A percentile compares a stretch with the other conserved stretches of the same genome.
Conservation (phyloP, 1,140 invertebrate species). For the Macrotrachela quadricornifera region DNA sequence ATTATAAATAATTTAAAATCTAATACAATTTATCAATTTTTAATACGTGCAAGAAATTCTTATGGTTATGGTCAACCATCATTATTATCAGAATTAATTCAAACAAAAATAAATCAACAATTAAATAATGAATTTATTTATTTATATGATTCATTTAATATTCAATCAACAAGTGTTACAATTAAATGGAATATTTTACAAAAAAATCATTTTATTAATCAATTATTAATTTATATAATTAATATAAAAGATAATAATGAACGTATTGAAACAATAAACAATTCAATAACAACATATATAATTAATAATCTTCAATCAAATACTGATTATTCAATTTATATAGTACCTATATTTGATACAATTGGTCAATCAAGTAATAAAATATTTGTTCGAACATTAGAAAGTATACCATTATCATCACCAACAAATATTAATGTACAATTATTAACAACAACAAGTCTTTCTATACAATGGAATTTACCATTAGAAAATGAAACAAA, state of each 20-base stretch:
- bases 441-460: background rate
- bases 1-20: background rate
- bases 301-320: too few relatives aligned
- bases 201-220: too few relatives aligned
- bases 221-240: too few relatives aligned
- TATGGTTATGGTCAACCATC: background rate
- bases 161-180: too few relatives aligned
- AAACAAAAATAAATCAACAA: background rate
- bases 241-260: too few relatives aligned
- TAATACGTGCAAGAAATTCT: background rate
- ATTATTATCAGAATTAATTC: background rate
- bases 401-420: background rate
- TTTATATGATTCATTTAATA: too few relatives aligned
- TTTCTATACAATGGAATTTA: conserved; percentile 2
- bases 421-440: background rate
- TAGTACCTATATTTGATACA: too few relatives aligned
- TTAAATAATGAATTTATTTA: too few relatives aligned
- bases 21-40: conserved; percentile 1
- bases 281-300: too few relatives aligned
- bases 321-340: too few relatives aligned
- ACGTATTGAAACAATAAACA: too few relatives aligned
- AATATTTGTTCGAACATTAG: background rate
- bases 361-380: background rate
- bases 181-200: too few relatives aligned
- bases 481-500: background rate